Evolutionary conservation across 1,140 invertebrate species (phyloP).

Genomic region (Drosophila quadrilineata): DNA sequence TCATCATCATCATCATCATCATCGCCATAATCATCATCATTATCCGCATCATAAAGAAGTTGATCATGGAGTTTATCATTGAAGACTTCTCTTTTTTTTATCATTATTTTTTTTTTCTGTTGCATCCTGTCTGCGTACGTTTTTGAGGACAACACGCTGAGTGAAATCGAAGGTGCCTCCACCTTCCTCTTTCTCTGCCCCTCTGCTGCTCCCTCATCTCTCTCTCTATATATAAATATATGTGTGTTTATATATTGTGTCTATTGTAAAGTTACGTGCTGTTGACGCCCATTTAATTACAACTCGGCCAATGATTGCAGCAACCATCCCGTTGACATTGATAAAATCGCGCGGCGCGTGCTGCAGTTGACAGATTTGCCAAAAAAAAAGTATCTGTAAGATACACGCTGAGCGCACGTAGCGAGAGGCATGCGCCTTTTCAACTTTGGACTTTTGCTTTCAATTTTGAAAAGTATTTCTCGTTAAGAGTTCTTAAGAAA

Average conservation of each 20-base stretch:
- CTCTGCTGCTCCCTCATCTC: no score
- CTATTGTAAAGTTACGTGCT: conserved; percentile 45
- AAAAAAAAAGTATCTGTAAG: neutral
- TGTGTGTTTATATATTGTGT: neutral
- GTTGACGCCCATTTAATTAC: conserved; percentile 53
- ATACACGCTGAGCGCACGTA: conserved; percentile 6
- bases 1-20: conserved; percentile 39
- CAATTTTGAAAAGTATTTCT: conserved; percentile 22
- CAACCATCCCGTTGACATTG: conserved; percentile 65
- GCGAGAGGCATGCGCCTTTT: conserved; percentile 25
- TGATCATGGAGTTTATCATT: no score
- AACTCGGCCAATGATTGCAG: conserved; percentile 3
- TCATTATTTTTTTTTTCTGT: no score
- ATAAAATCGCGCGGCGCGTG: conserved; percentile 72
- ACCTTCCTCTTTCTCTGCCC: no score
- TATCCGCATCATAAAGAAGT: no score
- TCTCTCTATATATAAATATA: neutral
- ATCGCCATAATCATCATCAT: conserved; percentile 35
- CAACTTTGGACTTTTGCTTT: conserved; percentile 39
- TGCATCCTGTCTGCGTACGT: conserved; percentile 74
- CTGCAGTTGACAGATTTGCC: conserved; percentile 27
- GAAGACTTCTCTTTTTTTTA: no score
- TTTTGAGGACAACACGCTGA: conserved; percentile 65
- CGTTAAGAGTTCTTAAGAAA: conserved; percentile 19
- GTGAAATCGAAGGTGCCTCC: conserved; percentile 48